These are phyloP conservation scores for Drosophila maculinotata DNA, from an alignment of 2,888 invertebrate species.

Conservation along the genomic window DNA sequence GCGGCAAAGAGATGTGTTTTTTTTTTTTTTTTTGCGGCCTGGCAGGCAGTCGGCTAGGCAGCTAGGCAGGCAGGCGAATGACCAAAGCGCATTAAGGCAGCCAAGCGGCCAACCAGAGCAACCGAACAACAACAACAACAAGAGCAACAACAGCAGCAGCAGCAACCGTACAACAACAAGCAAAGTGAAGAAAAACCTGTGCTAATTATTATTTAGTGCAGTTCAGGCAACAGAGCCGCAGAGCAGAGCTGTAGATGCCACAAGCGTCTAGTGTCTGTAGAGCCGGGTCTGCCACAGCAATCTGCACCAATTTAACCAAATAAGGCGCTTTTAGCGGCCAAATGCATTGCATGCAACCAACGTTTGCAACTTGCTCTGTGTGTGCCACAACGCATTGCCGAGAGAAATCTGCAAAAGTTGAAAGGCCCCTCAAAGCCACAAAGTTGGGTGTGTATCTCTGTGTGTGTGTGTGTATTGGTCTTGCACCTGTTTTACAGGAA, in stretches of 20 bases:
- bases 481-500: conserved; percentile 82
- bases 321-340: conserved; percentile 82
- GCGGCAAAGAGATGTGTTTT: conserved; percentile 20
- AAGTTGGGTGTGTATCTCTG: conserved; percentile 10
- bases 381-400: conserved; percentile 36
- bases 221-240: conserved; percentile 45
- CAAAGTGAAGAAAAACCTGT: conserved; percentile 71
- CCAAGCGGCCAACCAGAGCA: conserved; percentile 67
- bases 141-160: conserved; percentile 39
- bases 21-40: neutral
- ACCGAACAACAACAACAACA: conserved; percentile 43
- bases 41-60: conserved; percentile 5
- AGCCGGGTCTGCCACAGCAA: conserved; percentile 54
- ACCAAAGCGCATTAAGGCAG: conserved; percentile 81
- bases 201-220: conserved; percentile 83
- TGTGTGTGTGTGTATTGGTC: conserved; percentile 18
- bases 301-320: conserved; percentile 82
- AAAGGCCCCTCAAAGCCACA: conserved; percentile 60
- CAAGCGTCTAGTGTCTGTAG: conserved; percentile 42
- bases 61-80: conserved; percentile 55
- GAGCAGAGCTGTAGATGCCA: conserved; percentile 28
- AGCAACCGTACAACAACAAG: conserved; percentile 33
- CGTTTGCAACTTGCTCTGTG: conserved; percentile 9
- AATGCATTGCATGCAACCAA: conserved; percentile 82
- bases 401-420: conserved; percentile 70